Percentiles rank a stretch among this genome's conserved stretches.
These are phyloP conservation scores for Triplophysa yarkandensis DNA, from an alignment of 2,797 vertebrate genomes.

Conservation along the genomic window DNA sequence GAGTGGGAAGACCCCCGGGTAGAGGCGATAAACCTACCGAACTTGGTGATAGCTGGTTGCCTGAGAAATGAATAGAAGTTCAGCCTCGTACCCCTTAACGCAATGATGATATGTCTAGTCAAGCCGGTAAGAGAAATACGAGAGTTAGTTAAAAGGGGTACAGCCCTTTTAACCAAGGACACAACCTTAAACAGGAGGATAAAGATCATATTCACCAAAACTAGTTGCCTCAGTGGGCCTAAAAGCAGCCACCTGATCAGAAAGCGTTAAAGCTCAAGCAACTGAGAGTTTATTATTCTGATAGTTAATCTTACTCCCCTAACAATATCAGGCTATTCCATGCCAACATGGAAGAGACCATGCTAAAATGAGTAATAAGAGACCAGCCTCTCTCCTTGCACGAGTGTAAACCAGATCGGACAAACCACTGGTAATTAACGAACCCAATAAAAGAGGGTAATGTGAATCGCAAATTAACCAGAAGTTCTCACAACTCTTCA, in stretches of 20 bases:
- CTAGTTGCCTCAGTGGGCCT: conserved; percentile 54
- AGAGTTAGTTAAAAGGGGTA: conserved; percentile 64
- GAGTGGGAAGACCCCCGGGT: conserved; percentile 64
- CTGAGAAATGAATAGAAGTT: conserved; percentile 64
- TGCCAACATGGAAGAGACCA: conserved; percentile 9
- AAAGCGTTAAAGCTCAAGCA: conserved; percentile 68
- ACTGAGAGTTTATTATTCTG: background rate
- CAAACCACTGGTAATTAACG: conserved; percentile 55
- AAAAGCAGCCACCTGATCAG: conserved; percentile 63
- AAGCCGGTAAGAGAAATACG: background rate
- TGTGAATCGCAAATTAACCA: background rate
- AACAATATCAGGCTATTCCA: background rate
- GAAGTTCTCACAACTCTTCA: conserved; percentile 20
- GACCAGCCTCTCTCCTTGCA: conserved; percentile 35
- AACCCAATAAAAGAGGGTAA: conserved; percentile 46
- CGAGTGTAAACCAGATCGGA: conserved; percentile 59
- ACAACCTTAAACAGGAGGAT: conserved; percentile 60
- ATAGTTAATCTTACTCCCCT: conserved; percentile 39
- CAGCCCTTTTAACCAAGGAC: conserved; percentile 62
- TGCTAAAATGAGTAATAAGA: conserved; percentile 71
- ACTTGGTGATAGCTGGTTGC: conserved; percentile 71
- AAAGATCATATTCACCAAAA: conserved; percentile 55
- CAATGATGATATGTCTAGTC: fast-evolving
- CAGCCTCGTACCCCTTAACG: conserved; percentile 46
- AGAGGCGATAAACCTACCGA: conserved; percentile 67